phyloP scores from a whole-genome alignment of 2,113 vertebrate species.

The Oenanthe melanoleuca region DNA sequence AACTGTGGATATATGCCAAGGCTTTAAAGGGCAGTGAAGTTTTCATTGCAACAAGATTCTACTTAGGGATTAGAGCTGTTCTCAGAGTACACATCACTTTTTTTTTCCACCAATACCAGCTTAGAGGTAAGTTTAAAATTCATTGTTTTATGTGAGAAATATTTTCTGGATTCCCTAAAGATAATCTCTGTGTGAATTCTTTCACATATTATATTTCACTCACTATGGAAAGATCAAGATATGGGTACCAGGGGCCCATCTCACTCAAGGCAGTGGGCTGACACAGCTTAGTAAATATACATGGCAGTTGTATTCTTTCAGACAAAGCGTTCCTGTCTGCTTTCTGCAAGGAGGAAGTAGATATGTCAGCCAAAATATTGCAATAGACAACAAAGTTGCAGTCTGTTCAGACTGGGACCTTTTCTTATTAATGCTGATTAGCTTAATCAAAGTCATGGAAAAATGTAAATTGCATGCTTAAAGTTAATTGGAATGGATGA shows the following conservation, averaged over 20 bases:
- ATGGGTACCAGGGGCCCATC: background rate
- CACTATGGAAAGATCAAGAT: background rate
- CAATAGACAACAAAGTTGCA: background rate
- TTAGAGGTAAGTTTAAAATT: constrained; percentile 1
- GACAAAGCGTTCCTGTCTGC: background rate
- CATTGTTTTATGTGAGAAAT: background rate
- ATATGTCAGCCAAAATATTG: background rate
- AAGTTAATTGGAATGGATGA: background rate
- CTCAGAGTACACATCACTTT: background rate
- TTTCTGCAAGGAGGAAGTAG: background rate
- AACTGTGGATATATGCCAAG: constrained; percentile 20
- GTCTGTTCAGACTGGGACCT: background rate
- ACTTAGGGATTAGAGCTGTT: background rate
- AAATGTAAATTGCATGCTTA: background rate
- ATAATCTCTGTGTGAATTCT: background rate
- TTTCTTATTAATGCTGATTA: background rate
- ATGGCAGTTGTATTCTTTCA: background rate
- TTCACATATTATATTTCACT: background rate
- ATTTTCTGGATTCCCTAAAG: background rate
- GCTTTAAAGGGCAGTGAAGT: constrained; percentile 46
- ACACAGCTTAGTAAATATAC: background rate
- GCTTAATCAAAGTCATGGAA: background rate
- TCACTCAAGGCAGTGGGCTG: background rate
- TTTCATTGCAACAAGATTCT: constrained; percentile 24
- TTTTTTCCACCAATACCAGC: accelerated